These are phyloP conservation scores for Artemisiospiza belli DNA, from an alignment of 2,113 vertebrate genomes.

Conservation along the genomic window DNA sequence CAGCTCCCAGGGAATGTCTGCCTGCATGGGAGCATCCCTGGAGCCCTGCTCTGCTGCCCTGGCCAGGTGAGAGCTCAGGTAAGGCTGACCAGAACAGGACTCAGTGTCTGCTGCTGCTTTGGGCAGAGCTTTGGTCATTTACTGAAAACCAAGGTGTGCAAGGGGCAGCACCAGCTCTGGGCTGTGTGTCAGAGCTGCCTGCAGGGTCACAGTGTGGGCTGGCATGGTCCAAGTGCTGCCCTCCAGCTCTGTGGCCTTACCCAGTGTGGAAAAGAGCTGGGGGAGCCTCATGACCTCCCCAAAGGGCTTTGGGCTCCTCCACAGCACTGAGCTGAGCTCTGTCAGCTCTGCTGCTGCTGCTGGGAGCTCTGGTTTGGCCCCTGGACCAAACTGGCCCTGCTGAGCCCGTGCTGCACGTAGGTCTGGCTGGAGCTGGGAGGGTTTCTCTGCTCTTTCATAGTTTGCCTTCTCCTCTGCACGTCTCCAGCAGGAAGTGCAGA, in stretches of 20 bases:
- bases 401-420: not conserved
- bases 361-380: not conserved
- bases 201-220: rapidly evolving
- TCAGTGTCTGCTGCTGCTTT: not conserved
- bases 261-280: not conserved
- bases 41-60: rapidly evolving
- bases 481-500: slow-evolving; percentile 60
- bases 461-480: slow-evolving; percentile 55
- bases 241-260: not conserved
- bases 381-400: not conserved
- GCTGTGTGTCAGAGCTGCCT: not conserved
- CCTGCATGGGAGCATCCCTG: rapidly evolving
- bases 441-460: slow-evolving; percentile 52
- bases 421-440: not conserved
- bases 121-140: not conserved
- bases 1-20: not conserved
- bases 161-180: not conserved
- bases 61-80: not conserved
- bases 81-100: rapidly evolving
- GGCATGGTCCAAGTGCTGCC: not conserved
- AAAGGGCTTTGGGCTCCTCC: not conserved
- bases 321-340: not conserved
- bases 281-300: not conserved
- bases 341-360: not conserved
- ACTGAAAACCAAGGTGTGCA: not conserved